phyloP scores from a whole-genome alignment of 2,888 invertebrate genomes.

The Drosophila peninsularis region DNA sequence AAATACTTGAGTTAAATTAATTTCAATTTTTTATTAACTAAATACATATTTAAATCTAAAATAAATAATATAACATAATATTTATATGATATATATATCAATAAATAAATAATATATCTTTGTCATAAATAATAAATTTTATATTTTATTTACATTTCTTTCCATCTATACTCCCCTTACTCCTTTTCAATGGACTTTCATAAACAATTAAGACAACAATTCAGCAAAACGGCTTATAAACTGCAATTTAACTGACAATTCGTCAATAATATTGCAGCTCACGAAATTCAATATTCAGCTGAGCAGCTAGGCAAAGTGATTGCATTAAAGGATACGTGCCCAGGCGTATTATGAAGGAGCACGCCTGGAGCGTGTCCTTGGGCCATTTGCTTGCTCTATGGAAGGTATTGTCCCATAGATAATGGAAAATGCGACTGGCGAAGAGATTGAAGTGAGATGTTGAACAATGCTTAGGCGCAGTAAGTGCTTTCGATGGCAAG shows the following conservation, averaged over 20 bases:
- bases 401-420: conserved; percentile 12
- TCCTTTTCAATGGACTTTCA: background rate
- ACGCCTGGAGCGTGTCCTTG: conserved; percentile 58
- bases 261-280: background rate
- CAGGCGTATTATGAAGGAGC: conserved; percentile 33
- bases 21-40: too few relatives aligned
- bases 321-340: background rate
- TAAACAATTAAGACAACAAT: too few relatives aligned
- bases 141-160: background rate
- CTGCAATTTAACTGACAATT: background rate
- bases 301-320: background rate
- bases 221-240: too few relatives aligned
- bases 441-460: conserved; percentile 15
- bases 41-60: too few relatives aligned
- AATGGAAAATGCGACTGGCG: background rate
- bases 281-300: background rate
- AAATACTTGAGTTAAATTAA: too few relatives aligned
- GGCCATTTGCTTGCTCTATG: conserved; percentile 29
- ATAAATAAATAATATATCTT: too few relatives aligned
- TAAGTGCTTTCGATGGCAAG: conserved; percentile 10
- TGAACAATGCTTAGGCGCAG: conserved; percentile 16
- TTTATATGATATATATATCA: too few relatives aligned
- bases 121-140: background rate
- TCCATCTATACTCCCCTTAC: background rate
- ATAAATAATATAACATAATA: too few relatives aligned